Evolutionary conservation across 2,888 invertebrate genomes (phyloP), one percentile per base, ranked within the genome.

Genomic region (Alsophila aescularia): DNA sequence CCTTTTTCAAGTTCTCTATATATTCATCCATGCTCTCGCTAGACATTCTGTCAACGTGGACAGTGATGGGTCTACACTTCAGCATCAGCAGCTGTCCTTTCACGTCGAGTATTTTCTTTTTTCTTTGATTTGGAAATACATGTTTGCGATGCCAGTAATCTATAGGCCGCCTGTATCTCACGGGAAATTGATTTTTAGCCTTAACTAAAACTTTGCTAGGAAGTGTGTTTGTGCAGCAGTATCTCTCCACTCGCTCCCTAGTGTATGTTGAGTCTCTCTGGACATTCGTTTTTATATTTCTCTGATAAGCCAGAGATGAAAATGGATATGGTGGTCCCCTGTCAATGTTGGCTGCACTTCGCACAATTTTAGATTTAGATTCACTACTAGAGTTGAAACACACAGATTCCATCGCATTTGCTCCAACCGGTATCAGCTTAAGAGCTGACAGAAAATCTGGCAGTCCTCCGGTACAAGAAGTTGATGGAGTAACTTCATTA

Each of bases 61-160:
- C 93, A 37, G 85, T 77, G 31, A 92, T 71, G 0, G 92, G 90
- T 71, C 83, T 89, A 72, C 93, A 93, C 51, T 92, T 86, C 27
- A 93, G 72, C 49, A 90, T 81, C 48, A 93, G 74, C 55, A 93
- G 70, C 70, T 93, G 93, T 35, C 79, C 85, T 48, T 85, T 85
- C 42, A 91, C 51, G 71, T 87, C 87, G 10, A 92, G 79, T 64
- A 90, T 70, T 68, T 77, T 75, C 67, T 90, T 92, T 14, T 87
- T 81, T 56, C 90, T 78, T 63, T 92, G 91, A 52, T 83, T 60
- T 1, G 90, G 87, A 64, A 92, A 92, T 21, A 78, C 67, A 64
- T 92, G 80, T 49, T 74, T 84, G 39, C 92, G 76, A 27, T 83
- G 75, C 92, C 92, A 92, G 64, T 92, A 89, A 63, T 88, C 87